These are phyloP conservation scores for Venustaconcha ellipsiformis DNA, from an alignment of 1,140 invertebrate genomes.

Conservation along the genomic window DNA sequence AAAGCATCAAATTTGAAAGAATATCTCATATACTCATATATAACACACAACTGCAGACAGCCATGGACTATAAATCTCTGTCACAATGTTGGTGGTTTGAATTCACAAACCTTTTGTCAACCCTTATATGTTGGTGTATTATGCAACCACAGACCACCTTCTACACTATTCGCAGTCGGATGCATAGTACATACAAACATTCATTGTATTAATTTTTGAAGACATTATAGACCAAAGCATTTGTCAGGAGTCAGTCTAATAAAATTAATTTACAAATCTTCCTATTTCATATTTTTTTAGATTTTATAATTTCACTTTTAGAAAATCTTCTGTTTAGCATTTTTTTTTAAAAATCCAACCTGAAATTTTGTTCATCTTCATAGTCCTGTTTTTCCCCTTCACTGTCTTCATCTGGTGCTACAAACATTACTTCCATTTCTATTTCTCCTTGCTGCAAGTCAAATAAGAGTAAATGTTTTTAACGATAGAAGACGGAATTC, in stretches of 20 bases:
- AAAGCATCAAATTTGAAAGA: neutral
- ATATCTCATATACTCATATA: too few relatives aligned
- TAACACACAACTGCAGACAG: too few relatives aligned
- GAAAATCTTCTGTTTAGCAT: neutral
- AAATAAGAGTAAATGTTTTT: neutral
- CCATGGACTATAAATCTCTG: too few relatives aligned
- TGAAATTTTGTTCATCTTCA: conserved; percentile 68
- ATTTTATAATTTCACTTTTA: neutral
- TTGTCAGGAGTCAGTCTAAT: neutral
- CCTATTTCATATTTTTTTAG: neutral
- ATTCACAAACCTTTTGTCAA: too few relatives aligned
- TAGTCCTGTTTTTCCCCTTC: conserved; percentile 69
- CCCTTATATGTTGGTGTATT: neutral
- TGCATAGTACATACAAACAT: neutral
- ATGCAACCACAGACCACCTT: neutral
- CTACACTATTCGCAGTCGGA: neutral
- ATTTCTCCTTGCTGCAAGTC: conserved; percentile 77
- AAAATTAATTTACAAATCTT: neutral
- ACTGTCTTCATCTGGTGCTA: conserved; percentile 78
- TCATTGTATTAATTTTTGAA: neutral
- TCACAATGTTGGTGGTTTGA: too few relatives aligned
- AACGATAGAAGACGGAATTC: too few relatives aligned
- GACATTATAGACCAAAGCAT: neutral
- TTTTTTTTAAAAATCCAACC: conserved; percentile 39
- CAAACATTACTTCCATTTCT: conserved; percentile 79